Conservation (phyloP, 2,797 vertebrate species). For the Benthosema pterotum region DNA sequence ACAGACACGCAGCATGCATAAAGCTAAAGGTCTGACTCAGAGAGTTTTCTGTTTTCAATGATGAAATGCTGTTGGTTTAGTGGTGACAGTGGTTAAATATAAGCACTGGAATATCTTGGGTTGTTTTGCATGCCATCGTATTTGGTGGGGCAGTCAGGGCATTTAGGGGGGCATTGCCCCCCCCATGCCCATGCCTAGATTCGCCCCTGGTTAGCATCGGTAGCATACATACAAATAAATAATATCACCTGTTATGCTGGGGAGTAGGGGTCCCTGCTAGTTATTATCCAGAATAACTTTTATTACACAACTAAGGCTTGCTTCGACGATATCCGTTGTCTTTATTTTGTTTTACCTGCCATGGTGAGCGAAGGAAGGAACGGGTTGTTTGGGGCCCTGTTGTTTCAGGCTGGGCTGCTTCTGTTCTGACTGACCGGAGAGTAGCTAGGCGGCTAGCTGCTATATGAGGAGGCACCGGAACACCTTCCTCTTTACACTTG, state of each 20-base stretch:
- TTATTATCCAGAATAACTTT: background rate
- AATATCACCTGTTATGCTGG: background rate
- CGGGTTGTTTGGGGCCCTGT: slow-evolving; percentile 62
- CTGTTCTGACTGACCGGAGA: slow-evolving; percentile 35
- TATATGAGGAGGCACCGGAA: background rate
- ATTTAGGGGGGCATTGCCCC: no score
- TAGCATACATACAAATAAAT: slow-evolving; percentile 23
- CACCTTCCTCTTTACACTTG: background rate
- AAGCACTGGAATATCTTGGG: no score
- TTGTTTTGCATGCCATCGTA: no score
- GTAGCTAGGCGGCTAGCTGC: background rate
- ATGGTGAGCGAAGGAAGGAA: slow-evolving; percentile 55
- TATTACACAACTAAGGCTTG: no score
- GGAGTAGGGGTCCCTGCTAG: background rate
- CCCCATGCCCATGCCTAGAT: no score
- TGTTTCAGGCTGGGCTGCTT: slow-evolving; percentile 60
- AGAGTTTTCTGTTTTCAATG: no score
- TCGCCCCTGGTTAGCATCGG: slow-evolving; percentile 12
- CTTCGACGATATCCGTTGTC: no score
- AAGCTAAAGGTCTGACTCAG: no score
- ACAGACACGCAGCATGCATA: no score
- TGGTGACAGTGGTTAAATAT: no score
- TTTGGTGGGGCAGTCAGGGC: no score
- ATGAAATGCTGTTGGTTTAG: no score
- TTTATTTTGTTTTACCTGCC: slow-evolving; percentile 70